Evolutionary conservation across 2,113 vertebrate species (phyloP).

Genomic region (Prochilodus magdalenae): DNA sequence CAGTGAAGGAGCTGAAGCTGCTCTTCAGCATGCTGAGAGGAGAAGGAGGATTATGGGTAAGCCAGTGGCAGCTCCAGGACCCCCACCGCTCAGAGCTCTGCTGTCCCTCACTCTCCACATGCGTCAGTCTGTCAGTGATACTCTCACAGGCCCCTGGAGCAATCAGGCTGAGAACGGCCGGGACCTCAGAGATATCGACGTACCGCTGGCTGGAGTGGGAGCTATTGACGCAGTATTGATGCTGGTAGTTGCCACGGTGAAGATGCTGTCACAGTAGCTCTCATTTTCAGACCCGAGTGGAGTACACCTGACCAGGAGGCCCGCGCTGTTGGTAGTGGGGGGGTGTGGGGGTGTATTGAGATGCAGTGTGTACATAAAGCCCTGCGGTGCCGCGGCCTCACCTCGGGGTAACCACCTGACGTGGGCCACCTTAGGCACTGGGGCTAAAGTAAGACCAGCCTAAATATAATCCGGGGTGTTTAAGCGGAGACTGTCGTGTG

Average conservation of each 20-base stretch:
- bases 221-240: slow-evolving; percentile 65
- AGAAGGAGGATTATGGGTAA: slow-evolving; percentile 95
- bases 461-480: background rate
- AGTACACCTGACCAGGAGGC: background rate
- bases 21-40: slow-evolving; percentile 96
- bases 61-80: slow-evolving; percentile 47
- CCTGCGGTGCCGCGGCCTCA: too few relatives aligned
- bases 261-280: slow-evolving; percentile 27
- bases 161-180: slow-evolving; percentile 59
- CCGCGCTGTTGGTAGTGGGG: too few relatives aligned
- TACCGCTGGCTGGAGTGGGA: slow-evolving; percentile 31
- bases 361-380: too few relatives aligned
- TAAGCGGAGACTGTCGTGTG: background rate
- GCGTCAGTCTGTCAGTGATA: background rate
- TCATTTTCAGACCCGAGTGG: slow-evolving; percentile 17
- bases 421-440: too few relatives aligned
- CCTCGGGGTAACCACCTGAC: too few relatives aligned
- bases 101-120: background rate
- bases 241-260: slow-evolving; percentile 21
- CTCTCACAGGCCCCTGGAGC: slow-evolving; percentile 50
- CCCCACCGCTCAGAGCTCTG: background rate
- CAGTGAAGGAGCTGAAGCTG: slow-evolving; percentile 94
- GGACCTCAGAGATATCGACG: slow-evolving; percentile 65
- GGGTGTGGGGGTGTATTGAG: too few relatives aligned
- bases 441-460: too few relatives aligned